These are phyloP conservation scores for Sphinx pinastri DNA, from an alignment of 2,888 invertebrate species.

Conservation along the genomic window DNA sequence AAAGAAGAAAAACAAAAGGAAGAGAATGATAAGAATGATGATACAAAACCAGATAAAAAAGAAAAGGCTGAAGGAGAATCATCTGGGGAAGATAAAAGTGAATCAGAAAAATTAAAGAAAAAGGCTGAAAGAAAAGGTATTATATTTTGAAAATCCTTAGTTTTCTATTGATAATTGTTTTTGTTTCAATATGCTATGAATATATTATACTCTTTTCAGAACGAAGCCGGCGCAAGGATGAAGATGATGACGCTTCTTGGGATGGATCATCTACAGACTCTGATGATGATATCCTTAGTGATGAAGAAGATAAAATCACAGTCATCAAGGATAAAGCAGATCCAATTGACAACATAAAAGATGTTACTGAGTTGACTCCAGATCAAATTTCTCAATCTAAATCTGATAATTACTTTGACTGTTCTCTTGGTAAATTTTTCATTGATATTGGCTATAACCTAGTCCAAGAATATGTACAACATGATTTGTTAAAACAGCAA, in stretches of 20 bases:
- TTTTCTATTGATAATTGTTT: neutral
- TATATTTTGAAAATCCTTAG: constrained; percentile 25
- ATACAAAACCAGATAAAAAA: constrained; percentile 52
- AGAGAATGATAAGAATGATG: constrained; percentile 61
- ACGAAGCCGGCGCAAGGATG: constrained; percentile 56
- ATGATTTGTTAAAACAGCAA: constrained; percentile 94
- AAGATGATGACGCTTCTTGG: constrained; percentile 84
- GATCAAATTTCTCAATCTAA: constrained; percentile 69
- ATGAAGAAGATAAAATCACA: constrained; percentile 69
- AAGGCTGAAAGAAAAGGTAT: constrained; percentile 60
- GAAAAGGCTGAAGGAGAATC: constrained; percentile 58
- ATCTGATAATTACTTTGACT: constrained; percentile 90
- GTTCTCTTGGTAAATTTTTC: constrained; percentile 94
- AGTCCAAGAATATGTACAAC: constrained; percentile 96
- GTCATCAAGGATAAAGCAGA: constrained; percentile 83
- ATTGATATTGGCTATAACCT: constrained; percentile 95
- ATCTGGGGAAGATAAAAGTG: constrained; percentile 40
- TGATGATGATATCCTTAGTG: constrained; percentile 74
- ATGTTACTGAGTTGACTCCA: constrained; percentile 64
- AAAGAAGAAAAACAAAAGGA: constrained; percentile 59
- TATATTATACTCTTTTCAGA: constrained; percentile 45
- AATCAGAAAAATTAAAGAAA: constrained; percentile 50
- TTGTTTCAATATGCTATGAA: neutral
- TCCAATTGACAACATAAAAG: constrained; percentile 77
- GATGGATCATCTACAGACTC: constrained; percentile 81